These are phyloP conservation scores for Gavia stellata DNA, from an alignment of 2,113 vertebrate species.

Conservation along the genomic window DNA sequence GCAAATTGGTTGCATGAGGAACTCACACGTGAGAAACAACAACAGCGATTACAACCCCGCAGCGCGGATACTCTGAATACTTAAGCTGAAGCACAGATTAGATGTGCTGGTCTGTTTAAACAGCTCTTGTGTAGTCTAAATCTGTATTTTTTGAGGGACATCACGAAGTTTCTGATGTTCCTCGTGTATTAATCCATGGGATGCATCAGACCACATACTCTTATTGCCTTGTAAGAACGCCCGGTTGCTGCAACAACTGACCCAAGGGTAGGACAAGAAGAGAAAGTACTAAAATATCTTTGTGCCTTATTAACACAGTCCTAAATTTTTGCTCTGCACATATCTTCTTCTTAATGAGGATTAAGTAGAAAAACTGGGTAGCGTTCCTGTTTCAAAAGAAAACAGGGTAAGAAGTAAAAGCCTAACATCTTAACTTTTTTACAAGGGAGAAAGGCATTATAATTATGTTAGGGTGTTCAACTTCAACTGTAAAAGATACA, in stretches of 20 bases:
- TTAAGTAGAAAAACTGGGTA: not conserved
- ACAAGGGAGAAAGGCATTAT: not conserved
- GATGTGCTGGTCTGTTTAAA: not conserved
- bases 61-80: not conserved
- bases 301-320: not conserved
- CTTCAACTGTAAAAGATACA: not conserved
- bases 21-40: not conserved
- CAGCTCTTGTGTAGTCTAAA: not conserved
- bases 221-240: not conserved
- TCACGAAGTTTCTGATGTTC: not conserved
- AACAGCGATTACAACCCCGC: not conserved
- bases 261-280: not conserved
- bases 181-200: not conserved
- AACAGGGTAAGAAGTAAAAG: not conserved
- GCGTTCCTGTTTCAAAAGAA: not conserved
- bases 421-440: not conserved
- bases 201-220: not conserved
- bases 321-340: not conserved
- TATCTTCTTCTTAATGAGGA: not conserved
- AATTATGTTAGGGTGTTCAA: not conserved
- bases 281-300: not conserved
- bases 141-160: not conserved
- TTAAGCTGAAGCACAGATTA: not conserved
- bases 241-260: not conserved
- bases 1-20: too few relatives aligned